Evolutionary conservation across 1,140 invertebrate genomes (phyloP).

Genomic region (Pseudomyrmex cubaensis): DNA sequence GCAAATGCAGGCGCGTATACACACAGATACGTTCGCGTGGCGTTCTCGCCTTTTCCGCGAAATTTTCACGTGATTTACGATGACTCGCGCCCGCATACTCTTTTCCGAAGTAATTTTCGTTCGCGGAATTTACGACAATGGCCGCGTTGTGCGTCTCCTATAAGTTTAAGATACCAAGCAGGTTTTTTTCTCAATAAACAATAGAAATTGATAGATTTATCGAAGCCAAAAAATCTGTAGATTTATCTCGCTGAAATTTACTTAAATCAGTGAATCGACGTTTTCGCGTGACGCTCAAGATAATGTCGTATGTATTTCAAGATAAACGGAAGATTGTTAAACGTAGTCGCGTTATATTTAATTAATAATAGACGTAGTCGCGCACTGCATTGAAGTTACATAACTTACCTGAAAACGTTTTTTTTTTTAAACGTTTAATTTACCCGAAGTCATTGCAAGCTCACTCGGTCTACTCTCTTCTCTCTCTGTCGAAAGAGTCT

Average conservation of each 20-base stretch:
- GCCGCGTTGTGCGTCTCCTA: background rate
- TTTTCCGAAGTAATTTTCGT: slow-evolving; percentile 61
- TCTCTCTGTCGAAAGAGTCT: background rate
- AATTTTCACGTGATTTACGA: slow-evolving; percentile 61
- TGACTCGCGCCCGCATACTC: slow-evolving; percentile 15
- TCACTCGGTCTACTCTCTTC: background rate
- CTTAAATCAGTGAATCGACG: background rate
- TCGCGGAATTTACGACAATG: slow-evolving; percentile 53
- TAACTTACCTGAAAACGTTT: background rate
- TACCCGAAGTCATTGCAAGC: background rate
- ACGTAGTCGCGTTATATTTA: no score
- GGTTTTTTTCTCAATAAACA: slow-evolving; percentile 21
- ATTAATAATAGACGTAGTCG: no score
- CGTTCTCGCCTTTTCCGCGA: slow-evolving; percentile 12
- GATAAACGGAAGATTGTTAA: no score
- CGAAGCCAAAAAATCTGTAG: background rate
- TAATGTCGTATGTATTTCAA: background rate
- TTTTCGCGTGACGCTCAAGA: background rate
- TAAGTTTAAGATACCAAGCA: slow-evolving; percentile 11
- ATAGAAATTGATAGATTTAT: slow-evolving; percentile 20
- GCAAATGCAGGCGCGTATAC: background rate
- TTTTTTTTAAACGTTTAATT: background rate
- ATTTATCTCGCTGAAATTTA: background rate
- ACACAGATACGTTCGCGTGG: background rate
- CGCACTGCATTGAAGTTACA: no score